Percentiles rank a stretch among this genome's conserved stretches.
phyloP scores from a whole-genome alignment of 2,113 vertebrate species.

The Pan troglodytes region NHGRI_mPanTro3-v2.1_pri NC_072398.2:213421501-213422000 shows the following conservation, averaged over 20 bases:
- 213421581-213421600: not conserved
- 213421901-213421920: not conserved
- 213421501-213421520: accelerated
- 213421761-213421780: accelerated
- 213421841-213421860: not conserved
- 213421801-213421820: not conserved
- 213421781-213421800: accelerated
- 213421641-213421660: not conserved
- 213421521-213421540: not conserved
- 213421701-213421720: not conserved
- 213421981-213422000: not conserved
- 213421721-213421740: not conserved
- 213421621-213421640: not conserved
- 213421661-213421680: not conserved
- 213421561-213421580: accelerated
- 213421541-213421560: not conserved
- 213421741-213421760: accelerated
- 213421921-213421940: accelerated
- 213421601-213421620: not conserved
- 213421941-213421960: accelerated
- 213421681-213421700: too few relatives aligned
- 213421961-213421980: not conserved
- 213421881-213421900: not conserved
- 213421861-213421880: not conserved
- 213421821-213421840: not conserved